Conservation (phyloP, 2,797 vertebrate species). For the Eospalax fontanierii region DNA sequence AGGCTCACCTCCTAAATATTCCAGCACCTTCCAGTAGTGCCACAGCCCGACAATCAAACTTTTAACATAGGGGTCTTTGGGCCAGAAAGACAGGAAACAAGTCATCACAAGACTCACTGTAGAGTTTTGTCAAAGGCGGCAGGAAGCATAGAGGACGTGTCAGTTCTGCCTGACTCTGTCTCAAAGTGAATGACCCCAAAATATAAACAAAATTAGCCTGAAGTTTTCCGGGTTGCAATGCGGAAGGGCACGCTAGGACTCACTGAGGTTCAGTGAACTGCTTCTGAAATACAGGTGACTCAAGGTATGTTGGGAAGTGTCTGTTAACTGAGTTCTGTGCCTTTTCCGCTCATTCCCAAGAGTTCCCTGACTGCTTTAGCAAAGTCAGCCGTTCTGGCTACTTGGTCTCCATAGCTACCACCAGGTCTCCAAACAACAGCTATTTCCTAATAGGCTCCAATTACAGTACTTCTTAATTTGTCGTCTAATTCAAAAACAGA, state of each 20-base stretch:
- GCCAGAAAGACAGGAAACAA: not conserved
- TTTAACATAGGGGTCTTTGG: not conserved
- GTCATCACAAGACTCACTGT: not conserved
- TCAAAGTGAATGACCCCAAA: constrained; percentile 18
- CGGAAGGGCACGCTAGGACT: not conserved
- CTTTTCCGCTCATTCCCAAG: not conserved
- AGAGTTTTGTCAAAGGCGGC: not conserved
- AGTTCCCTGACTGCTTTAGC: not conserved
- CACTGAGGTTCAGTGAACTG: not conserved
- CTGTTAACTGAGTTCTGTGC: constrained; percentile 9
- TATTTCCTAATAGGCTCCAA: constrained; percentile 49
- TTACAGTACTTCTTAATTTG: constrained; percentile 75
- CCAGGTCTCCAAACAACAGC: not conserved
- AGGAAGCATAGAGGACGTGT: not conserved
- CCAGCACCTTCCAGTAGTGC: not conserved
- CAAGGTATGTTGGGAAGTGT: not conserved
- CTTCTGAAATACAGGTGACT: not conserved
- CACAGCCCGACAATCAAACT: not conserved
- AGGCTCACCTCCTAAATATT: not conserved
- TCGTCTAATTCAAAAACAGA: constrained; percentile 75
- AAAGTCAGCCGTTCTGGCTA: constrained; percentile 2
- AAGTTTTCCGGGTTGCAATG: not conserved
- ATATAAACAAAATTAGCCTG: not conserved
- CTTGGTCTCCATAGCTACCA: constrained; percentile 58
- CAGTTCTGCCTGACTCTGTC: not conserved